Base-by-base conservation (phyloP, 2,113 vertebrate genomes). In the Talpa occidentalis region DNA sequence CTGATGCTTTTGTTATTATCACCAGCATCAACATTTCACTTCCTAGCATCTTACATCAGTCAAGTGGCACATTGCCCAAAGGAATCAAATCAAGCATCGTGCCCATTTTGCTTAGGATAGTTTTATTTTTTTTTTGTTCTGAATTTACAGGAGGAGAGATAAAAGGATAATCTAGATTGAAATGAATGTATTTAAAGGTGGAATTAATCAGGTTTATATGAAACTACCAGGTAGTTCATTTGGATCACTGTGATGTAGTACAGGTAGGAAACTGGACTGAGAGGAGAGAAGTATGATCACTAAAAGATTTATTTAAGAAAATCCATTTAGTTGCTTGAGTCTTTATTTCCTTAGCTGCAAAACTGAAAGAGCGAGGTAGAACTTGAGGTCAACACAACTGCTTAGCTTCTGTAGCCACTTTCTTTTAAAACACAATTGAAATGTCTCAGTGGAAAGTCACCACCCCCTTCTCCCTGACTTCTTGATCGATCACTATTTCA, bases 111-210 rank as follows among this genome's bases (percentile, higher is more conserved):
- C 28, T 80, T 69, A 59, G 89, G 85, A 28, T 19, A 22, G 11
- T 8, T 93, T n/a, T n/a, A n/a, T n/a, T n/a, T n/a, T n/a, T n/a
- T n/a, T 49, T 67, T n/a, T 21, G 2, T 49, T 93, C 60, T 95
- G n/a, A 88, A 73, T 96, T 79, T 92, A 12, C 1, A 80, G 16
- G 66, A 88, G 19, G 5, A 59, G 30, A 88, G 5, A 64, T 26
- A 70, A 94, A 96, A 73, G 76, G 10, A 47, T 12, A 66, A 10
- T 88, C 10, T 70, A 12, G 32, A 87, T 87, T 30, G 3, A 82
- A 59, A 86, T 73, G 12, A 44, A 62, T 91, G 10, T 2, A 37
- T 86, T 93, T 79, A 66, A 96, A 94, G 44, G 35, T 26, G 24
- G 21, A 60, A 73, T 52, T 73, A 56, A 30, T 67, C 26, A 54